Evolutionary conservation across 2,797 vertebrate species (phyloP).

Genomic region (Enteromius treurensis): DNA sequence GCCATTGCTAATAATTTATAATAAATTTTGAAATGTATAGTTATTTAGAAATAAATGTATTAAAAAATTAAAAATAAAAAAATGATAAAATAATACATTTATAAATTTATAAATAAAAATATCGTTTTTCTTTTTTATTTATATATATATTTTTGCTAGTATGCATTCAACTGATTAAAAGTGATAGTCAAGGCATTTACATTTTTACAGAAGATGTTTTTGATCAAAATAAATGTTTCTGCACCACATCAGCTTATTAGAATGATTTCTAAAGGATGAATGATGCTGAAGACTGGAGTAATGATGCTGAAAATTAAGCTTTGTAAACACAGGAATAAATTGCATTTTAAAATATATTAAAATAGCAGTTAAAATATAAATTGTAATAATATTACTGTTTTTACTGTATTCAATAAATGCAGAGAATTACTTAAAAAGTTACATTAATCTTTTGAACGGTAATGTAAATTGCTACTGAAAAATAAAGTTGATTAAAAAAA

Average conservation of each 20-base stretch:
- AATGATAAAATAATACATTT: too few relatives aligned
- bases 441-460: background rate
- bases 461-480: background rate
- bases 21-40: too few relatives aligned
- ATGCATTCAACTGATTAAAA: background rate
- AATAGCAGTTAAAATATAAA: background rate
- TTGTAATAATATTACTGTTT: background rate
- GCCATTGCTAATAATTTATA: background rate
- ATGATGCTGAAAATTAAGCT: background rate
- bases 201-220: background rate
- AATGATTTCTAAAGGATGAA: background rate
- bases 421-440: background rate
- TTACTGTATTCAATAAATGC: background rate
- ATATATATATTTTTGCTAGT: background rate
- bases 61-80: too few relatives aligned
- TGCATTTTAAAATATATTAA: background rate
- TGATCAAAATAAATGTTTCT: background rate
- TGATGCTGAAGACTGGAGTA: background rate
- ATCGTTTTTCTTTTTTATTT: too few relatives aligned
- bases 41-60: too few relatives aligned
- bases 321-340: background rate
- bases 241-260: background rate
- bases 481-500: background rate
- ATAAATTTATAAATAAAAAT: too few relatives aligned
- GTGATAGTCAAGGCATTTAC: background rate